Base-by-base conservation (phyloP, 2,113 vertebrate species). In the Cavia aperea region DNA sequence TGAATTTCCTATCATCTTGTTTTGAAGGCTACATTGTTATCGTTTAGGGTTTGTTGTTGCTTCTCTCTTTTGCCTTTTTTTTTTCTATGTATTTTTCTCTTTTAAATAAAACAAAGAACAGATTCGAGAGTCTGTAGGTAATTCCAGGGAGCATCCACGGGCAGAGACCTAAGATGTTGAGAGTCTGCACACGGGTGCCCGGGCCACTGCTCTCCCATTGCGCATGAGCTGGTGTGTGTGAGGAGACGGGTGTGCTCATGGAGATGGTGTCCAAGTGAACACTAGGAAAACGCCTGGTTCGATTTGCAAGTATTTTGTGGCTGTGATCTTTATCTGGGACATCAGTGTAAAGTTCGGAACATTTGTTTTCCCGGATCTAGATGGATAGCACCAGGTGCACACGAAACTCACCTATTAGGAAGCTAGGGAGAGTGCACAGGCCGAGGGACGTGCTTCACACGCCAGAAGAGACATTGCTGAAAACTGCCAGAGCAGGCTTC, bases 241-340 rank as follows among this genome's bases (percentile, higher is more conserved):
- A 12, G 58, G 18, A 7, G 31, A 9, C 14, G 3, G 36, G 39
- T 26, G 5, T 49, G 39, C 18, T 75, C 46, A 2, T 3, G 1
- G 21, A 1, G 19, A 54, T 12, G 5, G 6, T 19, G 7, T 33
- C 43, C 68, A 56, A n/a, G 31, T 46, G 18, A 60, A 10, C 16
- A 66, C 51, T 49, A 63, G 21, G 9, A 18, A 81, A 33, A 39
- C 4, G 15, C 0, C 23, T 62, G 49, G 12, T 18, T 63, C 82
- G 62, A 39, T 39, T 51, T 75, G 31, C 15, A 87, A 95, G 62
- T 87, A 46, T 23, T 46, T 83, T 83, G 49, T 31, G 81, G 21
- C 31, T 43, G 63, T 16, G 51, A 19, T 24, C 63, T 19, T 92
- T 4, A 88, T 39, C 26, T n/a, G 7, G 29, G 62, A 84, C 11